Base-by-base conservation (phyloP, 1,140 invertebrate genomes). In the Drosophila nasuta region DNA sequence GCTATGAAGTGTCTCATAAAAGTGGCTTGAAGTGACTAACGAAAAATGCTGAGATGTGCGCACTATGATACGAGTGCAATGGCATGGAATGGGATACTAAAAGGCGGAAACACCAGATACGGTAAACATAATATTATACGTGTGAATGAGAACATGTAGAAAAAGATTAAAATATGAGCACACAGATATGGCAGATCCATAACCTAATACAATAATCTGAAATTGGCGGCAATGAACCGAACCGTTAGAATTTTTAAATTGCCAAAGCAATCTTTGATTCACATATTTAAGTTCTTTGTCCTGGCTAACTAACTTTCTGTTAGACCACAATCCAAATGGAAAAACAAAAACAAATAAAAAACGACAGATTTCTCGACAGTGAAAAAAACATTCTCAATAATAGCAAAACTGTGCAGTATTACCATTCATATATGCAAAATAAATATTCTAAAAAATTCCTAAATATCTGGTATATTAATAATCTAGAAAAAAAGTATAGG, bases 1-100 rank as follows among this genome's bases (percentile, higher is more conserved):
- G 81, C 33, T 82, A 75, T 71, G 57, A 77, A 74, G 83, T 82
- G 83, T 82, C 79, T 64, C 68, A 82, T 81, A 70, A 79, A 82
- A 75, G 68, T 41, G 65, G 30, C 54, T 54, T 49, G 15, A 66
- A 79, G 65, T 67, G 51, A 58, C 68, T 49, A 59, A 63, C 60
- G 28, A 25, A 62, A 63, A 43, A 17, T 46, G 54, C 52, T 30
- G 35, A 62, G 54, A 57, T 38, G 15, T 41, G 54, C 54, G 15
- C 35, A 25, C 35, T 41, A 41, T 57, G 54, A 57, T 57, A 57
- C 20, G 10, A 57, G 33, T 6, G n/a, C 11, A 33, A 54, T 54
- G 33, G 13, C 15, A 30, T 58, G 33, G 17, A 28, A 30, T 63
- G 45, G 58, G 20, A 51, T 43, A 33, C 46, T 52, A 57, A 59